Evolutionary conservation across 2,113 vertebrate genomes (phyloP).

Genomic region (Pycnonotus jocosus): DNA sequence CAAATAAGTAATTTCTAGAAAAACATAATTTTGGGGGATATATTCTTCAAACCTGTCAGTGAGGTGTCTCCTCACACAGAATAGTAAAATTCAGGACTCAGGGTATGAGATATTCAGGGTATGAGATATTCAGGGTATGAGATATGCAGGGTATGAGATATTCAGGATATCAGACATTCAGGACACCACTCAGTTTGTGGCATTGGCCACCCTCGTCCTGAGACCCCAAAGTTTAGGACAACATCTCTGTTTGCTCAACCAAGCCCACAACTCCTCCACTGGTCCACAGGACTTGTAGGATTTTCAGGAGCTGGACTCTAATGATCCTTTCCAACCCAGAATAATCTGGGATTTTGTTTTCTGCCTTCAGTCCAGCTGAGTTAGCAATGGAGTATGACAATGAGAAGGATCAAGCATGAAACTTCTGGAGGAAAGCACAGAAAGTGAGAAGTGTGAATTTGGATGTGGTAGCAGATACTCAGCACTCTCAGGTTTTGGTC

Average conservation of each 20-base stretch:
- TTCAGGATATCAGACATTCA: neutral
- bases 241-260: neutral
- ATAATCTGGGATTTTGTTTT: neutral
- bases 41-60: neutral
- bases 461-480: neutral
- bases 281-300: neutral
- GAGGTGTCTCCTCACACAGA: neutral
- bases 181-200: fast-evolving
- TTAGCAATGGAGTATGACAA: neutral
- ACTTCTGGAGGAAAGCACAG: neutral
- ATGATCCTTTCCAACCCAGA: neutral
- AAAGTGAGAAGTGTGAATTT: neutral
- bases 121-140: no score
- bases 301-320: neutral
- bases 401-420: neutral
- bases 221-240: neutral
- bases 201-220: neutral
- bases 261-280: neutral
- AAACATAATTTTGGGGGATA: neutral
- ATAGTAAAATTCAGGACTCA: neutral
- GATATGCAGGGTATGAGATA: neutral
- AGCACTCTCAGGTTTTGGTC: neutral
- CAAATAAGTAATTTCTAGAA: neutral
- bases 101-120: neutral
- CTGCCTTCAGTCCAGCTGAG: neutral